Conservation (phyloP, 2,888 invertebrate genomes). For the Cheilosia variabilis region DNA sequence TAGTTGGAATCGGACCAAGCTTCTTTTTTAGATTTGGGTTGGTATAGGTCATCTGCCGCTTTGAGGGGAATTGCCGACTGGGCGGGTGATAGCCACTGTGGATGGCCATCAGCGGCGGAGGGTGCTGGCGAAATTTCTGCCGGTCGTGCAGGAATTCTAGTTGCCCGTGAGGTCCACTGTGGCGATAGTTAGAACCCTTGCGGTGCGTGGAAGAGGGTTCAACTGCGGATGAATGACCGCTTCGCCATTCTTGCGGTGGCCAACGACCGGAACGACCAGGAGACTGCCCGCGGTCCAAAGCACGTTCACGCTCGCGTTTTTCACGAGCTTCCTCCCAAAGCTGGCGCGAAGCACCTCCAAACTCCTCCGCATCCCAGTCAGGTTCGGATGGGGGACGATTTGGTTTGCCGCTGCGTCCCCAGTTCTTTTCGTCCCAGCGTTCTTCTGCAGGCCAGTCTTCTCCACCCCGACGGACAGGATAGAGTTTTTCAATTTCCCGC, state of each 20-base stretch:
- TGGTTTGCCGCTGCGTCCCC: conserved; percentile 63
- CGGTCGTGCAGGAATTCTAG: conserved; percentile 78
- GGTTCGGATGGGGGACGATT: conserved; percentile 81
- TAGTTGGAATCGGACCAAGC: conserved; percentile 44
- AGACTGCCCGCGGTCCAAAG: conserved; percentile 61
- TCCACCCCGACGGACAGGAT: conserved; percentile 73
- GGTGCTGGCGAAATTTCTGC: conserved; percentile 80
- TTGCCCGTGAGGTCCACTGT: conserved; percentile 68
- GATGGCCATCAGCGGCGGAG: conserved; percentile 81
- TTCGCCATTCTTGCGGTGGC: conserved; percentile 70
- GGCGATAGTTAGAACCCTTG: conserved; percentile 54
- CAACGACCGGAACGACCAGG: conserved; percentile 59
- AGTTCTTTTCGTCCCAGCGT: conserved; percentile 60
- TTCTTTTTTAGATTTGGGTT: conserved; percentile 81
- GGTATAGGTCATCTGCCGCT: conserved; percentile 81
- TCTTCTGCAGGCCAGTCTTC: conserved; percentile 76
- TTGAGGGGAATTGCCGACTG: conserved; percentile 81
- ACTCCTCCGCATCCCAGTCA: conserved; percentile 82
- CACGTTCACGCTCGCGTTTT: conserved; percentile 69
- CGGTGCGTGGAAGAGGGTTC: conserved; percentile 44
- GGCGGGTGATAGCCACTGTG: conserved; percentile 77
- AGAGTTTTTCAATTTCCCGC: conserved; percentile 76
- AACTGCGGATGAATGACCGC: conserved; percentile 41
- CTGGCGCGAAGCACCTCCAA: conserved; percentile 72
- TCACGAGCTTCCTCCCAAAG: conserved; percentile 72